Evolutionary conservation across 2,888 invertebrate genomes (phyloP), one percentile per base, ranked within the genome.

Genomic region (Drosophila quinaria): DNA sequence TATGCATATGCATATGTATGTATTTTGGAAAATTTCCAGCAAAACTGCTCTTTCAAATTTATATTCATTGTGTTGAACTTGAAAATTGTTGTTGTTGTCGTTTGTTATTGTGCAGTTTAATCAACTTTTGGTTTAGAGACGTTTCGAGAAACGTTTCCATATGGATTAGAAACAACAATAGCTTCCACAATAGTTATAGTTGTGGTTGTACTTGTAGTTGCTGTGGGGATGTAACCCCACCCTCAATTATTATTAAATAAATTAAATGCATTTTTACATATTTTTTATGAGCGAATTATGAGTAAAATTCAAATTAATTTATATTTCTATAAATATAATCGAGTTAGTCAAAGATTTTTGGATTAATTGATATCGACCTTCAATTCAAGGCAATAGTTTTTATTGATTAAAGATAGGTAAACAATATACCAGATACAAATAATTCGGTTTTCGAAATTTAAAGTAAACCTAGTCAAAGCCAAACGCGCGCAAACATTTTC

Each of bases 61-160:
- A 68, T 82, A 65, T 86, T 89, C 81, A 89, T 84, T 88, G 84
- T 89, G 79, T 79, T 85, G 85, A 85, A 85, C 84, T 85, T 89
- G 87, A 85, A 85, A 85, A 63, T 65, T 19, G 64, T 72, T 75
- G 73, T 81, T 79, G 77, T 73, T 84, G 84, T 59, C 78, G 78
- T 81, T 83, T 80, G 89, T 85, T 84, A 88, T 87, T 89, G 84
- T 85, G 80, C 87, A 89, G 89, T 89, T 85, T 89, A 85, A 89
- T 85, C 89, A 85, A 85, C 89, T 88, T 87, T 87, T 87, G 71
- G 80, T 66, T 22, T 22, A 33, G 79, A 69, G 82, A 77, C 82
- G 25, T 25, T 81, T 87, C 87, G 82, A 83, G 82, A 85, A 83
- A 77, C 85, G 77, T 70, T 87, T 83, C 77, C 80, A 87, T 87